Conservation (phyloP, 35 echinoderm and acorn worm genomes). For the Ophiothrix spiculata region DNA sequence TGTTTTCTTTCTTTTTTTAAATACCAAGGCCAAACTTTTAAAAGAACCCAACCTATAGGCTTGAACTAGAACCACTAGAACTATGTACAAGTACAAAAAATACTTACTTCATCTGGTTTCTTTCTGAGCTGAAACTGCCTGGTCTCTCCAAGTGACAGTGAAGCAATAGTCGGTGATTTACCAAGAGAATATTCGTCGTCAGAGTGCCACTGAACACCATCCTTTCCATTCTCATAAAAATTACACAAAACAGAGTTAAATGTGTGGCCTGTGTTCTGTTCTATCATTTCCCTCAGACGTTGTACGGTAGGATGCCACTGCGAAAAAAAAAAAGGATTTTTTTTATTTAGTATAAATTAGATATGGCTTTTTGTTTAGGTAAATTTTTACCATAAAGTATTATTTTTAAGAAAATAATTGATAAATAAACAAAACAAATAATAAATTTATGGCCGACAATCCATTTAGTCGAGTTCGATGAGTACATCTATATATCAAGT, state of each 20-base stretch:
- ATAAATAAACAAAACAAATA: neutral
- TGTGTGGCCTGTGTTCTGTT: conserved; percentile 26
- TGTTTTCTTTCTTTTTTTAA: no score
- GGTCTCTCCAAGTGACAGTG: conserved; percentile 75
- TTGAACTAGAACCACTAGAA: no score
- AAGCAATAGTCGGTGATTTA: conserved; percentile 72
- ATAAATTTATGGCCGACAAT: neutral
- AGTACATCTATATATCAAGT: neutral
- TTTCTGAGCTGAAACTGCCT: conserved; percentile 82
- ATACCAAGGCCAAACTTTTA: no score
- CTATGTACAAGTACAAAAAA: no score
- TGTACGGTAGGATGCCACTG: conserved; percentile 69
- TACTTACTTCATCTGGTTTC: no score
- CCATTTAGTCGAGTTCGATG: neutral
- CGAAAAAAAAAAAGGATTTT: neutral
- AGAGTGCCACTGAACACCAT: conserved; percentile 88
- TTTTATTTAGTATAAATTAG: neutral
- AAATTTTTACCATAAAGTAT: neutral
- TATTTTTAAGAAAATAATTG: neutral
- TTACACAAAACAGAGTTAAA: conserved; percentile 89
- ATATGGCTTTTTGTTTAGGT: neutral
- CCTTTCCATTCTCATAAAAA: conserved; percentile 59
- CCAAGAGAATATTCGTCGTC: conserved; percentile 87
- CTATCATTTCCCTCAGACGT: conserved; percentile 51
- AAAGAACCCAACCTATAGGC: no score